Base-by-base conservation (phyloP, 2,797 vertebrate species). In the Danio choprae region DNA sequence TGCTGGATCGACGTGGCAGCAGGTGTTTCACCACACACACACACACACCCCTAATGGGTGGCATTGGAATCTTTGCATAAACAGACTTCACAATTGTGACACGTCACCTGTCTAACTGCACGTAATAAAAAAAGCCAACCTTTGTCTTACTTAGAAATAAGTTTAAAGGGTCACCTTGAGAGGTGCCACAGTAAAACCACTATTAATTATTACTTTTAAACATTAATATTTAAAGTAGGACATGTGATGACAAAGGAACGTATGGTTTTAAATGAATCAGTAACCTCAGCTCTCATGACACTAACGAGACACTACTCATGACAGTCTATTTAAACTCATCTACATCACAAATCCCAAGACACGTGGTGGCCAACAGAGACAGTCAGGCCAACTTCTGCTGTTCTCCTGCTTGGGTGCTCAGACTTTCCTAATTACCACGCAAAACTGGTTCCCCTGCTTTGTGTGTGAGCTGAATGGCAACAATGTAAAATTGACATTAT, bases 1-100 rank as follows among this genome's bases (percentile, higher is more conserved):
- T 85, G 82, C 76, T 84, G 83, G 87, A 83, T 79, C 85, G 84
- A 90, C 83, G 87, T 91, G 89, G 89, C 87, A 87, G 65, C 87
- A 88, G 79, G 80, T 84, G 84, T 65, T 59, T 78, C 40, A 20
- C 20, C 9, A 4, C n/a, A 0, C 16, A 78, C 84, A 87, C 79
- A 4, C 16, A 0, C 16, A 78, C 84, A 87, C 80, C 69, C 80
- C 82, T 85, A 88, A 87, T 86, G 46, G 86, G 70, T 86, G 86
- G 89, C 62, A 6, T 73, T 58, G 56, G 48, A 29, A 5, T 1
- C 44, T 79, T 59, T 29, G 50, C 56, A 60, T 75, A 58, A 59
- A 51, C 44, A 59, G 51, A 70, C 36, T 48, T 50, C 3, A 63
- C 53, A 79, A 62, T 7, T 0, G 60, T 15, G 56, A 62, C 77